Conservation (phyloP, 2,113 vertebrate species). For the Phyllopteryx taeniolatus region DNA sequence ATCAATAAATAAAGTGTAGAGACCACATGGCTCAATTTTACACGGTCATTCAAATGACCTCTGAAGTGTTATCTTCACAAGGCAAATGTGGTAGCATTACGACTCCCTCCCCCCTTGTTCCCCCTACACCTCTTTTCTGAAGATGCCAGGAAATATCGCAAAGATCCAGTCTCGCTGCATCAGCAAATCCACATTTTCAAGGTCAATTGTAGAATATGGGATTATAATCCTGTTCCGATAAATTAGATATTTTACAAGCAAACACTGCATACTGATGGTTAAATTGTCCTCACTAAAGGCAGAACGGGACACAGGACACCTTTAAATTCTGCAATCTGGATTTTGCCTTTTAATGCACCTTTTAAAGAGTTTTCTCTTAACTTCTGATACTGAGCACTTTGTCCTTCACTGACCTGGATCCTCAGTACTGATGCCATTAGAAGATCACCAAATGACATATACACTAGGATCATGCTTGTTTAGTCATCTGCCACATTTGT, state of each 20-base stretch:
- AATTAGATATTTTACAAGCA: slow-evolving; percentile 31
- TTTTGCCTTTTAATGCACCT: slow-evolving; percentile 21
- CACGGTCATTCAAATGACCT: slow-evolving; percentile 55
- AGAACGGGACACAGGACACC: neutral
- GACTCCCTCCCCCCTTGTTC: slow-evolving; percentile 11
- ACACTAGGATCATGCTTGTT: slow-evolving; percentile 57
- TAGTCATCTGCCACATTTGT: slow-evolving; percentile 60
- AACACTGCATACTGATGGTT: slow-evolving; percentile 27
- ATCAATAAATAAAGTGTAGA: slow-evolving; percentile 11
- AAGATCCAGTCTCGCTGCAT: slow-evolving; percentile 45
- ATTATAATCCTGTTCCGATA: slow-evolving; percentile 45
- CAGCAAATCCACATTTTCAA: slow-evolving; percentile 51
- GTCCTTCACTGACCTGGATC: slow-evolving; percentile 58
- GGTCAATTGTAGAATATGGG: slow-evolving; percentile 42
- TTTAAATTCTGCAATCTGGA: slow-evolving; percentile 19
- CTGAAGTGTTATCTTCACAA: slow-evolving; percentile 54
- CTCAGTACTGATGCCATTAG: slow-evolving; percentile 60
- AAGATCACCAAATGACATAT: slow-evolving; percentile 65
- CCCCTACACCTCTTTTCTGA: neutral
- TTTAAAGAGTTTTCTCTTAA: slow-evolving; percentile 29
- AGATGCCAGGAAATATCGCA: slow-evolving; percentile 55
- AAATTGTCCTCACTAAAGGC: slow-evolving; percentile 16
- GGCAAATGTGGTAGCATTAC: slow-evolving; percentile 46
- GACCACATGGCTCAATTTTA: slow-evolving; percentile 46
- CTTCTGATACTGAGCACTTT: slow-evolving; percentile 30